Evolutionary conservation across 2,113 vertebrate species (phyloP).

Genomic region (Anguilla japonica): DNA sequence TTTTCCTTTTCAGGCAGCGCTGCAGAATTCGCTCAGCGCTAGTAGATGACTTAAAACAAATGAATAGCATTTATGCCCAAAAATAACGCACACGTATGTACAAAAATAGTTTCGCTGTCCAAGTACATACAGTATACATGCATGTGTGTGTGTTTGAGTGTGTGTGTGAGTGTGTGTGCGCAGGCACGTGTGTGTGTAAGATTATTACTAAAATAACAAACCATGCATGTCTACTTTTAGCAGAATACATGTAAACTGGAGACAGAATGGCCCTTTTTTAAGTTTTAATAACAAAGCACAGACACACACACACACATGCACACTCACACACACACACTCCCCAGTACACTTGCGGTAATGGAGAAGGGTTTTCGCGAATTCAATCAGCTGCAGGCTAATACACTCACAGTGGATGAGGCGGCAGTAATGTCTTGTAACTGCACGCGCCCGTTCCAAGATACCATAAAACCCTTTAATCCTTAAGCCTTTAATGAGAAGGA

Average conservation of each 20-base stretch:
- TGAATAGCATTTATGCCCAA: no score
- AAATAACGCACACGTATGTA: no score
- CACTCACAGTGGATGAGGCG: background rate
- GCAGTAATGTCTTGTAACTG: background rate
- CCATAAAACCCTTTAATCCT: conserved; percentile 7
- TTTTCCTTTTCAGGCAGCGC: no score
- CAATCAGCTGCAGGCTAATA: background rate
- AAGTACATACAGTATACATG: no score
- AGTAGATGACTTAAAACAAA: no score
- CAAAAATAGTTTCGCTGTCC: no score
- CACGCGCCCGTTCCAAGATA: background rate
- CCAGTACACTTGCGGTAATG: background rate
- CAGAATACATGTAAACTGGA: background rate
- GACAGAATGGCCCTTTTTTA: background rate
- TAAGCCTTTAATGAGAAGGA: conserved; percentile 7
- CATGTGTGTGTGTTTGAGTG: no score
- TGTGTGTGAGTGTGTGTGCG: no score
- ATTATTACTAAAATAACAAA: no score
- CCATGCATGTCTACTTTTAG: background rate
- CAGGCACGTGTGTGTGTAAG: no score
- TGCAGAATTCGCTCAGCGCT: no score
- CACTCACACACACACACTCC: background rate
- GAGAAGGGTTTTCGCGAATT: background rate
- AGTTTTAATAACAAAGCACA: background rate
- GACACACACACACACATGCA: background rate